A percentile compares a stretch with the other conserved stretches of the same genome.
Evolutionary conservation across 2,113 vertebrate genomes (phyloP).

Genomic region (Platysteira castanea): DNA sequence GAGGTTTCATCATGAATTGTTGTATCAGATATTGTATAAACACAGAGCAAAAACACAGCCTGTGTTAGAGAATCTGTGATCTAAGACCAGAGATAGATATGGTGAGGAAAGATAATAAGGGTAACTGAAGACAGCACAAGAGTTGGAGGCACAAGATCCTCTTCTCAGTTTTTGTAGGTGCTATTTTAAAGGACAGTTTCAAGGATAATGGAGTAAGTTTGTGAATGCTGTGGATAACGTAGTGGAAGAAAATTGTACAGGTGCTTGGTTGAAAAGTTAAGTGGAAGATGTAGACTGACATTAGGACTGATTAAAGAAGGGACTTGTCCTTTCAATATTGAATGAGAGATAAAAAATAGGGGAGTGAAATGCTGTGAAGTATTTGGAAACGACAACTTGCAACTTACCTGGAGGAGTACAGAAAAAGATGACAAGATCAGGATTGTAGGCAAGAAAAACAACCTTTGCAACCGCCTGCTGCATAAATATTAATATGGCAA

Average conservation of each 20-base stretch:
- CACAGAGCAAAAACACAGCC: neutral
- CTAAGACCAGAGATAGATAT: neutral
- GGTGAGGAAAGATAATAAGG: neutral
- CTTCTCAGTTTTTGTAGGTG: neutral
- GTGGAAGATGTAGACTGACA: neutral
- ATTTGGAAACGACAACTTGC: neutral
- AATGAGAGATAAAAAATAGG: neutral
- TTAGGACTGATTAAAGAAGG: neutral
- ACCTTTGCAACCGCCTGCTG: neutral
- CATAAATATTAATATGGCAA: conserved; percentile 5
- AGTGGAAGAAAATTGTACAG: neutral
- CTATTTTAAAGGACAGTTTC: neutral
- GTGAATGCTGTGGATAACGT: neutral
- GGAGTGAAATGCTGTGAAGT: neutral
- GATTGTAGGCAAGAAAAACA: neutral
- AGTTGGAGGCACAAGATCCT: neutral
- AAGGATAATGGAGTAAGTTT: neutral
- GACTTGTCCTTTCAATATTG: neutral
- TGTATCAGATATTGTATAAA: neutral
- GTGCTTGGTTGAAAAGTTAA: neutral
- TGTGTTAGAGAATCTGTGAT: neutral
- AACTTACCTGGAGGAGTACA: neutral
- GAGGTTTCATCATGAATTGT: neutral
- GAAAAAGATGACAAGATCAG: neutral
- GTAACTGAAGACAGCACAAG: neutral